Conservation (phyloP, 2,113 vertebrate species). For the Setophaga kirtlandii region DNA sequence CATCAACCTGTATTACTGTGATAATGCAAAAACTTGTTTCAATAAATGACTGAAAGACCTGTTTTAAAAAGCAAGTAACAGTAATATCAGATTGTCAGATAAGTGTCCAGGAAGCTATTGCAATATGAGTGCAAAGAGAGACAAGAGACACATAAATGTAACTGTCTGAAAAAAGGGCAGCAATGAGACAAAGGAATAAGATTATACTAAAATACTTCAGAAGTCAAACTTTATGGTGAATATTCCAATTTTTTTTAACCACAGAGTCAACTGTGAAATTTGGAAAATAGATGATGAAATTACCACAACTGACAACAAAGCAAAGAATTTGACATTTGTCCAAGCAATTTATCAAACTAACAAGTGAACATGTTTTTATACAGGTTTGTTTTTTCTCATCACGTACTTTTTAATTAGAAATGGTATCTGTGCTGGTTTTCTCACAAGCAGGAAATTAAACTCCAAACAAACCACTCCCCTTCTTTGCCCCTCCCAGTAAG, state of each 20-base stretch:
- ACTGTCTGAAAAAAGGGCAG: neutral
- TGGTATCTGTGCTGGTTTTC: neutral
- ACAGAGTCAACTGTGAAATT: neutral
- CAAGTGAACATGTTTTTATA: neutral
- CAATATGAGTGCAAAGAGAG: neutral
- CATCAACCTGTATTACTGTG: neutral
- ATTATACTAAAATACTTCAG: neutral
- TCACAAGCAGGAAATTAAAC: neutral
- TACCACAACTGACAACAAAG: fast-evolving
- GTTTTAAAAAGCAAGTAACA: neutral
- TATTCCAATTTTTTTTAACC: neutral
- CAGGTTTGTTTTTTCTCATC: neutral
- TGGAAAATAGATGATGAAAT: neutral
- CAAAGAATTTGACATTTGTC: neutral
- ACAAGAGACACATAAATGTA: neutral
- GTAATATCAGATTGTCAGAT: neutral
- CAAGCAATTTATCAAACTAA: neutral
- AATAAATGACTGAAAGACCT: neutral
- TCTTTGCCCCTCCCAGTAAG: neutral
- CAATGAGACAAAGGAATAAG: neutral
- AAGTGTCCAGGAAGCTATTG: neutral
- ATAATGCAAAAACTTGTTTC: neutral
- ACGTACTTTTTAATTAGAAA: neutral
- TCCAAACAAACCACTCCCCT: neutral
- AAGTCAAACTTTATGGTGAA: neutral